phyloP scores from a whole-genome alignment of 2,797 vertebrate species.

The Tapera naevia region DNA sequence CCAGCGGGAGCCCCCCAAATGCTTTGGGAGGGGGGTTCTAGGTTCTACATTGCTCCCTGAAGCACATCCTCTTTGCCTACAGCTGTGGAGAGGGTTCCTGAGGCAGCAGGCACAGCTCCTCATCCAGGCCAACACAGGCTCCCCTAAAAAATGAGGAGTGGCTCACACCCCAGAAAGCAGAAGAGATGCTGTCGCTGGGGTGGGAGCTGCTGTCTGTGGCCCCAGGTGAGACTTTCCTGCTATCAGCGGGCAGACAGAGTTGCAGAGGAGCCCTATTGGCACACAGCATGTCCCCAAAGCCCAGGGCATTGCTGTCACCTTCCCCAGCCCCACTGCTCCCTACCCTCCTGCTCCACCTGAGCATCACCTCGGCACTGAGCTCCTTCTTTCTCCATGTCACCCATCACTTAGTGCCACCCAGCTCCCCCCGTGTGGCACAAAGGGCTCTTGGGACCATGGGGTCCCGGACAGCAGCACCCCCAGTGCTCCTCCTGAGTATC shows the following conservation, averaged over 20 bases:
- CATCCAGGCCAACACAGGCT: not conserved
- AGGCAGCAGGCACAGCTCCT: not conserved
- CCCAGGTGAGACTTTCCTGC: fast-evolving
- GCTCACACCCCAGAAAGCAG: not conserved
- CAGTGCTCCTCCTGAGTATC: not conserved
- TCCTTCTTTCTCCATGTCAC: not conserved
- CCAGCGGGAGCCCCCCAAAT: not conserved
- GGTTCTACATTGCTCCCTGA: fast-evolving
- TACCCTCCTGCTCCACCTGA: fast-evolving
- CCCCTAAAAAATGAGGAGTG: not conserved
- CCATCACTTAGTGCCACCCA: not conserved
- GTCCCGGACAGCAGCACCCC: no score
- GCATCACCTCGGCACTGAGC: not conserved
- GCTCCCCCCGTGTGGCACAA: not conserved
- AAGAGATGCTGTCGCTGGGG: not conserved
- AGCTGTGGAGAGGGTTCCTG: not conserved
- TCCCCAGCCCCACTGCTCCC: not conserved
- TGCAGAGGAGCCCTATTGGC: not conserved
- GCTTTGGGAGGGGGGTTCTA: not conserved
- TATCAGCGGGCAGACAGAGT: not conserved
- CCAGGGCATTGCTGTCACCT: not conserved
- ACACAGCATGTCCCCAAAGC: fast-evolving
- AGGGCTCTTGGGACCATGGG: not conserved
- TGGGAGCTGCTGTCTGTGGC: not conserved
- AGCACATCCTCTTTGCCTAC: not conserved